phyloP scores from a whole-genome alignment of 2,888 invertebrate genomes.

The Eristalinus sepulchralis region DNA sequence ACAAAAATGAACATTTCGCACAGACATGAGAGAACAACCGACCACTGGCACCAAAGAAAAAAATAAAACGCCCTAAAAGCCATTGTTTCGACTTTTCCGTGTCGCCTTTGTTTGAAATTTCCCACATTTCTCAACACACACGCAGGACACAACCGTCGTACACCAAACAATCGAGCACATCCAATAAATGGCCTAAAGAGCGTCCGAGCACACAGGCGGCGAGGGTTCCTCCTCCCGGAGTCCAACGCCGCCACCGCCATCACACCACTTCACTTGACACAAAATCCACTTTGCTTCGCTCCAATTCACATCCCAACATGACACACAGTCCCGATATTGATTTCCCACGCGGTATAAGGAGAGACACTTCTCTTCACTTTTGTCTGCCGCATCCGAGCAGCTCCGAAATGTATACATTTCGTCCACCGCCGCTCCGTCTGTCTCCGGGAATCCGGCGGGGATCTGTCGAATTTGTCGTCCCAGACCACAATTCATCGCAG shows the following conservation, averaged over 20 bases:
- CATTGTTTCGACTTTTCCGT: slow-evolving; percentile 53
- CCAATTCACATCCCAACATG: slow-evolving; percentile 71
- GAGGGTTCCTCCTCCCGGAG: neutral
- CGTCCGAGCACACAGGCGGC: neutral
- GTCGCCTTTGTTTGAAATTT: slow-evolving; percentile 12
- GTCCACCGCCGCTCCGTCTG: neutral
- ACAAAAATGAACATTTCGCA: slow-evolving; percentile 3
- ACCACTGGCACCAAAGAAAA: neutral
- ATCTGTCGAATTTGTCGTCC: neutral
- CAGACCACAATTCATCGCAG: slow-evolving; percentile 14
- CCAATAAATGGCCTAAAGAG: slow-evolving; percentile 64
- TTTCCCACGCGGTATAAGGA: slow-evolving; percentile 68
- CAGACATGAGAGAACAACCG: neutral
- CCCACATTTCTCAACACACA: neutral
- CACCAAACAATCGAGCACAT: slow-evolving; percentile 67
- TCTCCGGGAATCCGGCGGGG: slow-evolving; percentile 19
- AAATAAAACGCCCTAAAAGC: slow-evolving; percentile 7
- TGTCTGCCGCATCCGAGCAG: neutral
- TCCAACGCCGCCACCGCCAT: neutral
- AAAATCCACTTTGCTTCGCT: slow-evolving; percentile 66
- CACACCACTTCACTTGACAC: slow-evolving; percentile 3
- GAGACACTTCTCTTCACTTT: slow-evolving; percentile 19
- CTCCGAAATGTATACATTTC: slow-evolving; percentile 33
- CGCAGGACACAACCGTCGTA: slow-evolving; percentile 47
- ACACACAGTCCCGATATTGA: slow-evolving; percentile 69